Percentiles rank a stretch among this genome's conserved stretches.
Evolutionary conservation across 2,797 vertebrate genomes (phyloP).

Genomic region (Macropus fuliginosus): DNA sequence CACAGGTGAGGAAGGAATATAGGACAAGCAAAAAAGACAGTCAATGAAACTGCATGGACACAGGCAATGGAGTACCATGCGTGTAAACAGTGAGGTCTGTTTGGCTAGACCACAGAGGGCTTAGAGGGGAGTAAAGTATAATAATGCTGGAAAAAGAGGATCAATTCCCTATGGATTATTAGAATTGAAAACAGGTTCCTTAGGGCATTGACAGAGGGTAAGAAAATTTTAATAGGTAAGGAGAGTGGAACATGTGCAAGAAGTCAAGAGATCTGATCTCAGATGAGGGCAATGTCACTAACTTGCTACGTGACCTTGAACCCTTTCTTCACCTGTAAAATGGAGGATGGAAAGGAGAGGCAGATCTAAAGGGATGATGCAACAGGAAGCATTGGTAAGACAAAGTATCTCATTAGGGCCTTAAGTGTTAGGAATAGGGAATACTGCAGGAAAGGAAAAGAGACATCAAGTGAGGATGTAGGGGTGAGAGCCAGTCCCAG

Average conservation of each 20-base stretch:
- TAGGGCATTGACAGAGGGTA: not conserved
- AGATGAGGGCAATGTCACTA: not conserved
- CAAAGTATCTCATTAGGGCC: not conserved
- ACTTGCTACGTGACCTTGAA: not conserved
- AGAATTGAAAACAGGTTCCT: not conserved
- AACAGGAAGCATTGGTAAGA: not conserved
- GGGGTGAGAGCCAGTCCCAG: not conserved
- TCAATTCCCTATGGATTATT: not conserved
- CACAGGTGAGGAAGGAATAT: not conserved
- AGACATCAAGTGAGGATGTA: not conserved
- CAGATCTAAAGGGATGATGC: not conserved
- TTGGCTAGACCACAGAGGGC: not conserved
- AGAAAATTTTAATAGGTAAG: not conserved
- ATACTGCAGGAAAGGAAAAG: not conserved
- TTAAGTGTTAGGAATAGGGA: not conserved
- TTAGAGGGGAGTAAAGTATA: not conserved
- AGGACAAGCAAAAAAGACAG: not conserved
- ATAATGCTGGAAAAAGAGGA: not conserved
- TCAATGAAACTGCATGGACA: not conserved
- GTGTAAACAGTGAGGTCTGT: not conserved
- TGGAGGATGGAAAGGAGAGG: not conserved
- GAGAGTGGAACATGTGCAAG: not conserved
- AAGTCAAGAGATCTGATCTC: not conserved
- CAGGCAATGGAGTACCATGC: not conserved
- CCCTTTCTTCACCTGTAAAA: not conserved